phyloP scores from a whole-genome alignment of 1,140 invertebrate species.

The Drosophila setifemur region DNA sequence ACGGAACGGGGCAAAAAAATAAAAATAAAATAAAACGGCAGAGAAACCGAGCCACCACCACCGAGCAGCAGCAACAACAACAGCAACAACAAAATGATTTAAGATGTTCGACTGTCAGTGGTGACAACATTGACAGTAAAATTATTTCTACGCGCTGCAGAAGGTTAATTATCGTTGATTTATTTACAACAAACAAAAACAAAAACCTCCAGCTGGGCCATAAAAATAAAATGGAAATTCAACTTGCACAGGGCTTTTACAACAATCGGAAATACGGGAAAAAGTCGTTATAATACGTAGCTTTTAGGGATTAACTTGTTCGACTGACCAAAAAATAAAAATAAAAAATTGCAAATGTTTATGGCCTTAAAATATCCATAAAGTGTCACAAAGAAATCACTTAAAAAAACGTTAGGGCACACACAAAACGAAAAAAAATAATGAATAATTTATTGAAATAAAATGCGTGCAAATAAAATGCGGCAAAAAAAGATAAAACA shows the following conservation, averaged over 20 bases:
- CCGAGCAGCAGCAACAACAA: background rate
- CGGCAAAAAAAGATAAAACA: slow-evolving; percentile 30
- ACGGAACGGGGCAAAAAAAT: too few species aligned
- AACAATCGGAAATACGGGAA: background rate
- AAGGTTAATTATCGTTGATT: slow-evolving; percentile 81
- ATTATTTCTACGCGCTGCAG: slow-evolving; percentile 74
- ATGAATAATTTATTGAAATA: slow-evolving; percentile 74
- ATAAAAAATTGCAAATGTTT: slow-evolving; percentile 12
- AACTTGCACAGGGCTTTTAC: background rate
- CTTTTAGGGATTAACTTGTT: slow-evolving; percentile 24
- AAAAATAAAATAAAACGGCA: too few species aligned
- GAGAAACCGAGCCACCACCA: background rate
- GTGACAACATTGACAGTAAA: slow-evolving; percentile 79
- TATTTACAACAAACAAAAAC: slow-evolving; percentile 61
- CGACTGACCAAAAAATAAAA: background rate
- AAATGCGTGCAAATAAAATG: slow-evolving; percentile 56
- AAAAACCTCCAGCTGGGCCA: slow-evolving; percentile 19
- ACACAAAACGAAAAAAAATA: slow-evolving; percentile 25
- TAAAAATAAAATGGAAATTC: slow-evolving; percentile 11
- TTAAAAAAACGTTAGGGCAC: background rate
- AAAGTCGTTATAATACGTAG: background rate
- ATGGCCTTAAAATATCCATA: slow-evolving; percentile 39
- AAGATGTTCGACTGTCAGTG: slow-evolving; percentile 77
- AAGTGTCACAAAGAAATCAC: slow-evolving; percentile 28
- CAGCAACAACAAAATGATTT: slow-evolving; percentile 71